Percentiles rank a stretch among this genome's conserved stretches.
phyloP scores from a whole-genome alignment of 2,888 invertebrate species.

The Prosapia bicincta region DNA sequence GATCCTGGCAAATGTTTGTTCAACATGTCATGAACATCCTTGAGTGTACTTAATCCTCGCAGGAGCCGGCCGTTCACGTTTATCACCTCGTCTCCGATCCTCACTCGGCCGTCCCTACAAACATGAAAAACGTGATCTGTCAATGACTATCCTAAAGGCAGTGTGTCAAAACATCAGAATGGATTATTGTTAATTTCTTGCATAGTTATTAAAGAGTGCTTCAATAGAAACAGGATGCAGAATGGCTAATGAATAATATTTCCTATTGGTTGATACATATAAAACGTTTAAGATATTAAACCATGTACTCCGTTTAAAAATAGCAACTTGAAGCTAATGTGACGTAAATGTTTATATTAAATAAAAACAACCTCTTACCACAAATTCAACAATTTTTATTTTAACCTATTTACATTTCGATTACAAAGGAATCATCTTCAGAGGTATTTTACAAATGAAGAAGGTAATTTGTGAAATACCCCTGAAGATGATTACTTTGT shows the following conservation, averaged over 20 bases:
- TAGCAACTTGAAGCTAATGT: too few species aligned
- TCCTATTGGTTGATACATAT: too few species aligned
- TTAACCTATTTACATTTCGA: too few species aligned
- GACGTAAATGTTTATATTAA: too few species aligned
- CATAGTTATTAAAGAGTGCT: neutral
- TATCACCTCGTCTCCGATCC: conserved; percentile 49
- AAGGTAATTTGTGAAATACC: too few species aligned
- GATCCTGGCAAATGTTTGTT: conserved; percentile 20
- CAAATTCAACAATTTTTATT: too few species aligned
- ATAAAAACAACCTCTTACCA: too few species aligned
- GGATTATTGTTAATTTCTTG: neutral
- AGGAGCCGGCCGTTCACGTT: conserved; percentile 49
- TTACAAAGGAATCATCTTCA: too few species aligned
- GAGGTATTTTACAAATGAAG: too few species aligned
- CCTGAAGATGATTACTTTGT: too few species aligned
- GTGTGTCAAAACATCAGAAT: neutral
- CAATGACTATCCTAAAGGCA: neutral
- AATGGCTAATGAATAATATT: neutral
- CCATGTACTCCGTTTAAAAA: too few species aligned
- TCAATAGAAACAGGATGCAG: neutral
- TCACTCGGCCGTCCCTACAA: conserved; percentile 45
- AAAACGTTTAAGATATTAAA: too few species aligned
- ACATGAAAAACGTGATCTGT: neutral
- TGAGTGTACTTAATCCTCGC: conserved; percentile 44
- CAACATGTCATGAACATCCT: conserved; percentile 42